Percentiles rank a stretch among this genome's conserved stretches.
phyloP scores from a whole-genome alignment of 2,888 invertebrate species.

The Leucania comma region DNA sequence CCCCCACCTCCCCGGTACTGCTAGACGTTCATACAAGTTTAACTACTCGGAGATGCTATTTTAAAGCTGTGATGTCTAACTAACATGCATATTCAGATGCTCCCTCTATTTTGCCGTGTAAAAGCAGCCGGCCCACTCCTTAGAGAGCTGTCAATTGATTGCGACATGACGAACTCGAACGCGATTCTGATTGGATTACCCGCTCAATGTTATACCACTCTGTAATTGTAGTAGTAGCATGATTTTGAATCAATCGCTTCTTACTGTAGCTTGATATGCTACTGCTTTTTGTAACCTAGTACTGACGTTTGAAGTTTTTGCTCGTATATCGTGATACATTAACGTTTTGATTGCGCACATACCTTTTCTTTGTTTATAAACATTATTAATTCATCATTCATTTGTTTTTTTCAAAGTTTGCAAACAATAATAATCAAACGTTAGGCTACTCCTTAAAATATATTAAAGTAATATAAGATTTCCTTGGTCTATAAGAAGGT shows the following conservation, averaged over 20 bases:
- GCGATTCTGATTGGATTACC: not conserved
- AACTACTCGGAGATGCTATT: not conserved
- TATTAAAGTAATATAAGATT: too few relatives aligned
- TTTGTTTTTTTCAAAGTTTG: too few relatives aligned
- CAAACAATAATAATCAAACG: too few relatives aligned
- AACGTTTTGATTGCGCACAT: too few relatives aligned
- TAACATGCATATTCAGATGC: too few relatives aligned
- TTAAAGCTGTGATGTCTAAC: not conserved
- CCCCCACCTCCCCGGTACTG: not conserved
- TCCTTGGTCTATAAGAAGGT: too few relatives aligned
- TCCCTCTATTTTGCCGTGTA: not conserved
- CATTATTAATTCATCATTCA: too few relatives aligned
- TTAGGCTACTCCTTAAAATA: too few relatives aligned
- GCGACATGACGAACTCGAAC: not conserved
- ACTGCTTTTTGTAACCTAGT: not conserved
- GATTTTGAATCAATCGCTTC: not conserved
- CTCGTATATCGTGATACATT: too few relatives aligned
- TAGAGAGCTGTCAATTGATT: slow-evolving; percentile 2
- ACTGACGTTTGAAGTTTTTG: too few relatives aligned
- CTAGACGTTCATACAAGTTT: not conserved
- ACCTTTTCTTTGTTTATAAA: too few relatives aligned
- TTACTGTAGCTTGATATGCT: not conserved
- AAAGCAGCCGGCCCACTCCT: not conserved
- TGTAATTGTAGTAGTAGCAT: not conserved
- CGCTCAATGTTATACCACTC: too few relatives aligned